These are phyloP conservation scores for Micoletzkya japonica DNA, from an alignment of 2,888 invertebrate species.

Conservation along the genomic window DNA sequence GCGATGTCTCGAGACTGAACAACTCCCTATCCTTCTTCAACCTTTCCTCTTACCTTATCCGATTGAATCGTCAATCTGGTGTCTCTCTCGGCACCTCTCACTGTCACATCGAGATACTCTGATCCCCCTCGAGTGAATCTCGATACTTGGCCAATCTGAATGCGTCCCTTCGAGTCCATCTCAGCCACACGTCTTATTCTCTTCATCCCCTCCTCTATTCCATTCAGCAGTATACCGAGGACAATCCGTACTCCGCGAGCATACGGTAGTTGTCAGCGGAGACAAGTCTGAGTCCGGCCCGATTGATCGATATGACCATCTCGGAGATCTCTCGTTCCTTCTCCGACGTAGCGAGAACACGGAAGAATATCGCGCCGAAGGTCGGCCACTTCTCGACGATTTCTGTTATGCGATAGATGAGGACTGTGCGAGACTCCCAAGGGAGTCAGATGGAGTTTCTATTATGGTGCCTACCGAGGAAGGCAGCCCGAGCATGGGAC, in stretches of 20 bases:
- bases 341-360: slow-evolving; percentile 28
- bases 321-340: slow-evolving; percentile 69
- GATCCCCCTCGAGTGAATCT: slow-evolving; percentile 6
- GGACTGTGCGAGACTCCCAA: background rate
- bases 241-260: slow-evolving; percentile 26
- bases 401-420: slow-evolving; percentile 69
- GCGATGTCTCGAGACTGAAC: slow-evolving; percentile 91
- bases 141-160: slow-evolving; percentile 22
- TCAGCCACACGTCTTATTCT: background rate
- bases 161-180: background rate
- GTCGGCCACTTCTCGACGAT: slow-evolving; percentile 90
- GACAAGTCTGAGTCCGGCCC: slow-evolving; percentile 88
- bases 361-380: slow-evolving; percentile 97
- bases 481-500: slow-evolving; percentile 43
- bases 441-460: background rate
- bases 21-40: background rate
- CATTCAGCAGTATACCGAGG: slow-evolving; percentile 14
- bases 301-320: slow-evolving; percentile 88
- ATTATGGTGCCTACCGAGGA: slow-evolving; percentile 37
- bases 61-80: slow-evolving; percentile 22
- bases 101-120: slow-evolving; percentile 18
- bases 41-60: slow-evolving; percentile 6
- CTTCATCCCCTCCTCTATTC: background rate
- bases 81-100: slow-evolving; percentile 19
- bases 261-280: slow-evolving; percentile 29